phyloP scores from a whole-genome alignment of 2,888 invertebrate genomes.

The Cybosia mesomella region DNA sequence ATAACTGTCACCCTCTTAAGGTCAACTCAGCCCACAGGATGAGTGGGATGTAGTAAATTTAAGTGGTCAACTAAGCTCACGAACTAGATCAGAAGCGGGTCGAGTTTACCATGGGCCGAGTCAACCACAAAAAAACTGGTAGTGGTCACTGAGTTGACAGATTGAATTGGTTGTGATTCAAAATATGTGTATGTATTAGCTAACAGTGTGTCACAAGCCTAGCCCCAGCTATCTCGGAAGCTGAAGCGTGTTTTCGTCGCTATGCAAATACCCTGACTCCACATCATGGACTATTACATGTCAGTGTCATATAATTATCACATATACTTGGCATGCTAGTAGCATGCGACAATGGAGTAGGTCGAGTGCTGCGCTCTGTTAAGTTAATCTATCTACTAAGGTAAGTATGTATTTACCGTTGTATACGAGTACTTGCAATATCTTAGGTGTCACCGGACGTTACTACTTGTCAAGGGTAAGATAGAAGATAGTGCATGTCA shows the following conservation, averaged over 20 bases:
- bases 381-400: neutral
- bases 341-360: neutral
- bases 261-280: slow-evolving; percentile 23
- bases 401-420: neutral
- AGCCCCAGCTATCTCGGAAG: slow-evolving; percentile 30
- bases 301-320: slow-evolving; percentile 2
- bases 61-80: no score
- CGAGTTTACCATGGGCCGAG: neutral
- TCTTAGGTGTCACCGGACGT: neutral
- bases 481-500: no score
- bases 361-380: neutral
- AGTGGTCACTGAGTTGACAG: no score
- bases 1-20: no score
- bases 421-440: neutral
- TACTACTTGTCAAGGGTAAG: no score
- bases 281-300: slow-evolving; percentile 15
- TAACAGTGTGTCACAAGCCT: slow-evolving; percentile 2
- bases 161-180: neutral
- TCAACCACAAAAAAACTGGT: neutral
- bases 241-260: slow-evolving; percentile 16
- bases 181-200: neutral
- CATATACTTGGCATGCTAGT: neutral
- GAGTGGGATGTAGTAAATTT: no score
- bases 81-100: neutral
- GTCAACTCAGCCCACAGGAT: no score